phyloP scores from a whole-genome alignment of 2,113 vertebrate genomes.

The Sula dactylatra region DNA sequence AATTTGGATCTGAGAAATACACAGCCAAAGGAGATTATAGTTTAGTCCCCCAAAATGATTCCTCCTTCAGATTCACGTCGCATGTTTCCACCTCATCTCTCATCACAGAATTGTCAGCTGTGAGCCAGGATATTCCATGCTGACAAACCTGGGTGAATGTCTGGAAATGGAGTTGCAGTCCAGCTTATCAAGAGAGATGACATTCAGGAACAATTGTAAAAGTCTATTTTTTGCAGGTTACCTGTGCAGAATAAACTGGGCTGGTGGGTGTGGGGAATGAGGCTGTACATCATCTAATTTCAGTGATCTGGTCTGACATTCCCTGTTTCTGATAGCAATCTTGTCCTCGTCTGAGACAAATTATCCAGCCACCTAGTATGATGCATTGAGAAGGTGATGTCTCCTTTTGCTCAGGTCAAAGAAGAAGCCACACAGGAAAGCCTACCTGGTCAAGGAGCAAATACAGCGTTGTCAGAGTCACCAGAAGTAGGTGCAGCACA shows the following conservation, averaged over 20 bases:
- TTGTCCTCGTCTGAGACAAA: not conserved
- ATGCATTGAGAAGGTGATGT: not conserved
- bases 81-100: not conserved
- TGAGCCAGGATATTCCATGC: not conserved
- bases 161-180: not conserved
- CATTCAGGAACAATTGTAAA: not conserved
- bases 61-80: not conserved
- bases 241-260: not conserved
- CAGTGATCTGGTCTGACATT: not conserved
- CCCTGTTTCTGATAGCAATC: not conserved
- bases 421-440: not conserved
- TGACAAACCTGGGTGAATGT: not conserved
- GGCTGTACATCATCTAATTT: not conserved
- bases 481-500: not conserved
- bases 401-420: not conserved
- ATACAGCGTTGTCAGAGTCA: not conserved
- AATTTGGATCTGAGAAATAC: conserved; percentile 40
- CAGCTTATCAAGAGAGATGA: not conserved
- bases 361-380: not conserved
- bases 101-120: not conserved
- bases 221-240: not conserved
- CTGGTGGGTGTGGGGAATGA: not conserved
- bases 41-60: not conserved
- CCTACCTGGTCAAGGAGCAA: not conserved
- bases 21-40: conserved; percentile 15